Evolutionary conservation across 2,113 vertebrate genomes (phyloP).

Genomic region (Paratilapia polleni): DNA sequence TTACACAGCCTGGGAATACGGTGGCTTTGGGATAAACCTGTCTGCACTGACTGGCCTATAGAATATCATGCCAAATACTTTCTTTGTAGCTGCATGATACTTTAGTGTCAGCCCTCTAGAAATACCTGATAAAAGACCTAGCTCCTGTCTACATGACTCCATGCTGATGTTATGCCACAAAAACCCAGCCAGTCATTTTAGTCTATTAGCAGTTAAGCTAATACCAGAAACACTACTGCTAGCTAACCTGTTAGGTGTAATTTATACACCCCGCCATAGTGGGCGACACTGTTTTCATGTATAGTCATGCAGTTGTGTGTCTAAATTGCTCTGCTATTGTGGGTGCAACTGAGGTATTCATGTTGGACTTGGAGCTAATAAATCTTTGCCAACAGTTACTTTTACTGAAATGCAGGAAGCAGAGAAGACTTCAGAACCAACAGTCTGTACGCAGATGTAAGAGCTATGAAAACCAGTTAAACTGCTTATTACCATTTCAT

Average conservation of each 20-base stretch:
- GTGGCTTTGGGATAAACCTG: constrained; percentile 55
- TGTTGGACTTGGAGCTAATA: neutral
- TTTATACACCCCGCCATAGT: neutral
- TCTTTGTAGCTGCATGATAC: constrained; percentile 58
- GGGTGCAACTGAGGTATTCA: neutral
- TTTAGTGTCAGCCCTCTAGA: constrained; percentile 72
- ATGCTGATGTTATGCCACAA: constrained; percentile 45
- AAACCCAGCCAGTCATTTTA: constrained; percentile 23
- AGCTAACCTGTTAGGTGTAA: neutral
- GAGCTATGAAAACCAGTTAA: neutral
- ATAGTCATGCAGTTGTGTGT: neutral
- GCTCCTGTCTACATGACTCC: constrained; percentile 51
- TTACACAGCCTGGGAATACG: constrained; percentile 62
- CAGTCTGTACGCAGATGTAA: neutral
- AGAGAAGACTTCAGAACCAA: neutral
- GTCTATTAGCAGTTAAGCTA: neutral
- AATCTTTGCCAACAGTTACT: neutral
- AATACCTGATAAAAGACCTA: constrained; percentile 58
- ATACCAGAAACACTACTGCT: neutral
- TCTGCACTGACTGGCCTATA: constrained; percentile 56
- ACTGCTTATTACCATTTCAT: neutral
- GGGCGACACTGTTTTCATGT: neutral
- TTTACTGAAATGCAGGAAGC: neutral
- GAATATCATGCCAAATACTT: constrained; percentile 60
- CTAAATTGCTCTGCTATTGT: neutral